Evolutionary conservation across 1,140 invertebrate genomes (phyloP), one percentile per base, ranked within the genome.

Genomic region (Apis laboriosa): DNA sequence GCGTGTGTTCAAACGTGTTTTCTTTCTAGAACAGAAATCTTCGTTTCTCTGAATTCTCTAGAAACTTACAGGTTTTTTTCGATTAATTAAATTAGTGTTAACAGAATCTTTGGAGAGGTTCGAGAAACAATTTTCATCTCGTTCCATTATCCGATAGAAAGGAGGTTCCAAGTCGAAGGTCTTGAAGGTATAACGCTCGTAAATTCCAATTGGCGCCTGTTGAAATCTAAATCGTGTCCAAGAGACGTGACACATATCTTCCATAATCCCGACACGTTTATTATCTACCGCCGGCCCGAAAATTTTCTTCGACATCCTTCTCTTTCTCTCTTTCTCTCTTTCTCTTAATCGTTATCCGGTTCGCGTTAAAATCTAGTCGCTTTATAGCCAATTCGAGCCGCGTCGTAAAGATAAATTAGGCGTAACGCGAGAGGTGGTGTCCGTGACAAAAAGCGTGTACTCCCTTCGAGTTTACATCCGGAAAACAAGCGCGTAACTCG

Each of bases 201-300:
- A 87, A 87, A 87, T 87, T 84, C 85, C 85, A 75, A 84, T 87
- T 73, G 73, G 70, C 79, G 80, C 78, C 74, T 74, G 86, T 88
- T 85, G 87, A 88, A 83, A 84, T 77, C 71, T 77, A 68, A 87
- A 63, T 63, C 82, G 70, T 87, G 86, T 88, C 70, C 34, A 67
- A 79, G 80, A 75, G 67, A 84, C 77, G 73, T 58, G 76, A 87
- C 85, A 87, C 66, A 87, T 68, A 82, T 87, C 77, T 63, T 71
- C 82, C 71, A 74, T 87, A 87, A 88, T 88, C 77, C 74, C 51
- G 58, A 87, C 86, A 85, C 86, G 86, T 88, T 88, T 88, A 88
- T 88, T 85, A 84, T 77, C 74, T 17, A 75, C n/a, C 67, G 19
- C 71, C 28, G 19, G n/a, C 55, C n/a, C 53, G 74, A 81, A 75